Base-by-base conservation (phyloP, 2,113 vertebrate genomes). In the Amphilophus citrinellus region DNA sequence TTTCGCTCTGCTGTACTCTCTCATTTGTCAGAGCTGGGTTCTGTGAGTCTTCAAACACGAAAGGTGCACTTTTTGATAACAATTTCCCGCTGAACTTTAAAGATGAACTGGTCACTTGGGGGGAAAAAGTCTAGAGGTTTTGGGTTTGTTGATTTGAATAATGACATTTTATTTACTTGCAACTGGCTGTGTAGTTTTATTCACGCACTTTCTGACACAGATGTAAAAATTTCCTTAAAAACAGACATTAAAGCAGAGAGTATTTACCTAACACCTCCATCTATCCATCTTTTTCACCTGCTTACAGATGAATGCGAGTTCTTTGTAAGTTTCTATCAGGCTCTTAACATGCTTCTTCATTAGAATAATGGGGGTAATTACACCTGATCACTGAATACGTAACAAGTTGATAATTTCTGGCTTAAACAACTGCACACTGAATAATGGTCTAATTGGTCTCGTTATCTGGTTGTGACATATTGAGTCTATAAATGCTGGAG, bases 21-120 rank as follows among this genome's bases (percentile, higher is more conserved):
- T 89, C 86, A 87, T 90, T 89, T 20, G 58, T 81, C 58, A 32
- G 37, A 0, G 60, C n/a, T 44, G 44, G 18, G 10, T 59, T 24
- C 44, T 30, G 27, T 10, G 6, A 63, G 5, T 20, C 62, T 86
- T n/a, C 58, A 42, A 3, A 39, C 10, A 61, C 20, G 6, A 53
- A 76, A n/a, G 10, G 17, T 24, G 24, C 20, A 39, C 11, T 42
- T 76, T 76, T 44, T 57, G 35, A 57, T 42, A 32, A 60, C 53
- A 14, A 24, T 53, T 53, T 71, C 17, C 24, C 24, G 8, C 37
- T 66, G 37, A 44, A 44, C 37, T 44, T 66, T 66, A 66, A 66
- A 44, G 13, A 24, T 44, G n/a, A 66, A 17, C n/a, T 37, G 56
- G 3, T 57, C 20, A 8, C 2, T 50, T 50, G 50, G 17, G 27